phyloP scores from a whole-genome alignment of 2,797 vertebrate species.

The Lacerta viridis region DNA sequence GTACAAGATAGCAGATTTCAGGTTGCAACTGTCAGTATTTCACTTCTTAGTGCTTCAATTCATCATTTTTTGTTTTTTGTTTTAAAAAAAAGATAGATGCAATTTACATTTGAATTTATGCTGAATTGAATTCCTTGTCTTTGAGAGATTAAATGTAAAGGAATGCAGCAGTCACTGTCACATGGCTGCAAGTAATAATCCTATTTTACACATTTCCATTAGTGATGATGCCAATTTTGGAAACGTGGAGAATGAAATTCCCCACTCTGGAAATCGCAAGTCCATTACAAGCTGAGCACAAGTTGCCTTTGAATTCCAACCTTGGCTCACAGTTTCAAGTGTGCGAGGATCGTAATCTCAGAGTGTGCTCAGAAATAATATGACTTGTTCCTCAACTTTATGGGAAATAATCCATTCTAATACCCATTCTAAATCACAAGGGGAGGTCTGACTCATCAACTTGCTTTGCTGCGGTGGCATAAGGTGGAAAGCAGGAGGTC shows the following conservation, averaged over 20 bases:
- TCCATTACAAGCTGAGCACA: not conserved
- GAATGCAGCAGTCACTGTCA: not conserved
- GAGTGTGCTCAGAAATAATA: not conserved
- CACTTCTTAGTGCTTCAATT: not conserved
- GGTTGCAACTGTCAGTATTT: constrained; percentile 1
- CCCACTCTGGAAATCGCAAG: not conserved
- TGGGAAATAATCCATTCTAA: not conserved
- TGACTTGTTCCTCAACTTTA: not conserved
- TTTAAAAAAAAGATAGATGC: not conserved
- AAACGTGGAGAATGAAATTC: not conserved
- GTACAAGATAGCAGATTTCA: not conserved
- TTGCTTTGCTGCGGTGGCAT: too few species aligned
- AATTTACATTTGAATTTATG: constrained; percentile 7
- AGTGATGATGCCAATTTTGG: not conserved
- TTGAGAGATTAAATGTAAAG: not conserved
- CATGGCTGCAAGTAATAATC: not conserved
- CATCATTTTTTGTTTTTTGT: not conserved
- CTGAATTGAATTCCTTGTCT: not conserved
- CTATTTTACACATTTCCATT: not conserved
- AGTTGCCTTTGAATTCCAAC: constrained; percentile 18
- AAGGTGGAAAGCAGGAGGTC: not conserved
- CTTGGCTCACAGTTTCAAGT: not conserved
- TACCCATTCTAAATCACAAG: not conserved
- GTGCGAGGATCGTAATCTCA: not conserved
- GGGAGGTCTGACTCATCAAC: too few species aligned